Percentiles rank a stretch among this genome's conserved stretches.
phyloP scores from a whole-genome alignment of 2,113 vertebrate species.

The Proterorhinus semilunaris region DNA sequence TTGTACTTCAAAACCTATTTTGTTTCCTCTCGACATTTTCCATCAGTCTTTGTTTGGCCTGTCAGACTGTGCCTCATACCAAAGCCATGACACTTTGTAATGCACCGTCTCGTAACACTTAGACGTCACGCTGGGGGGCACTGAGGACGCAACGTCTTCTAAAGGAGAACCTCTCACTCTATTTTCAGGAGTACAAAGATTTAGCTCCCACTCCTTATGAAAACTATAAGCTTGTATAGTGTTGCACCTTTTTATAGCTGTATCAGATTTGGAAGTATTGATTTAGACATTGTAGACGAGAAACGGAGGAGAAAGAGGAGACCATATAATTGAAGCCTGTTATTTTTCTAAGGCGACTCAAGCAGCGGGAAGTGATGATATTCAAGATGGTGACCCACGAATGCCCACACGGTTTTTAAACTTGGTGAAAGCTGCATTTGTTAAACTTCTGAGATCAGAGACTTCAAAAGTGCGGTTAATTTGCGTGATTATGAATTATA shows the following conservation, averaged over 20 bases:
- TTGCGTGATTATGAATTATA: not conserved
- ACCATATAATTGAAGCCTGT: constrained; percentile 49
- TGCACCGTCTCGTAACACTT: constrained; percentile 20
- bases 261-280: constrained; percentile 68
- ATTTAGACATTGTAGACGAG: constrained; percentile 68
- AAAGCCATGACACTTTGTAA: constrained; percentile 54
- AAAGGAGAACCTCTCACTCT: constrained; percentile 52
- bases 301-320: constrained; percentile 32
- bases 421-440: constrained; percentile 10
- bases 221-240: constrained; percentile 64
- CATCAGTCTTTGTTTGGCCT: constrained; percentile 32
- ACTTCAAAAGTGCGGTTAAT: constrained; percentile 13
- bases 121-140: constrained; percentile 40
- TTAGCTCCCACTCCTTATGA: constrained; percentile 69
- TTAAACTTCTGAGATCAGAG: constrained; percentile 3
- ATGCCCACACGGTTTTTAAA: constrained; percentile 37
- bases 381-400: constrained; percentile 45
- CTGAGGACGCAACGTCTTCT: constrained; percentile 56
- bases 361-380: constrained; percentile 67
- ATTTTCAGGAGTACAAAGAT: constrained; percentile 70
- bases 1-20: too few relatives aligned
- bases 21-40: not conserved
- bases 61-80: constrained; percentile 39
- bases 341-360: constrained; percentile 44
- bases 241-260: constrained; percentile 42